Percentiles rank a stretch among this genome's conserved stretches.
Conservation (phyloP, 1,140 invertebrate genomes). For the Palaemon carinicauda region DNA sequence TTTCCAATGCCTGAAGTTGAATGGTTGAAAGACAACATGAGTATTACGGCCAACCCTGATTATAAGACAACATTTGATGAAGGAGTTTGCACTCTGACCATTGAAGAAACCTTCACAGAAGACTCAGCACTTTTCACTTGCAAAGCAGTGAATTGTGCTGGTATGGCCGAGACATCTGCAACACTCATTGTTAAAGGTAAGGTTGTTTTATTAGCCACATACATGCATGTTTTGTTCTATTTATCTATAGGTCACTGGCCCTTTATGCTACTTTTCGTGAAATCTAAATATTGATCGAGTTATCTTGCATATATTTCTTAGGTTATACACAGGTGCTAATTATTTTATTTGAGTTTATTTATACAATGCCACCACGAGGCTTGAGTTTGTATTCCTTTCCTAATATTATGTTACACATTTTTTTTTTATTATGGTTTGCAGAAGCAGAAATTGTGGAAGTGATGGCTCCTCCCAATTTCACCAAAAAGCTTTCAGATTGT, state of each 20-base stretch:
- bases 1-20: slow-evolving; percentile 70
- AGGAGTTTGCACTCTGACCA: slow-evolving; percentile 73
- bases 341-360: too few species aligned
- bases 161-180: slow-evolving; percentile 77
- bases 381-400: too few species aligned
- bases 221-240: not conserved
- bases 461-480: slow-evolving; percentile 73
- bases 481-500: slow-evolving; percentile 72
- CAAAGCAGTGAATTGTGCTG: slow-evolving; percentile 74
- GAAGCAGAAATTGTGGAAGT: slow-evolving; percentile 75
- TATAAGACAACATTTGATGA: slow-evolving; percentile 69
- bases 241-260: not conserved
- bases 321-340: too few species aligned
- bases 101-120: slow-evolving; percentile 83
- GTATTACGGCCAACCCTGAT: slow-evolving; percentile 75
- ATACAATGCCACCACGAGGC: too few species aligned
- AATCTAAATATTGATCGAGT: not conserved
- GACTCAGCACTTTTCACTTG: slow-evolving; percentile 83
- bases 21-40: slow-evolving; percentile 79
- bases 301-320: too few species aligned
- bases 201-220: not conserved
- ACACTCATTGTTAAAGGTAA: slow-evolving; percentile 78
- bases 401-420: not conserved
- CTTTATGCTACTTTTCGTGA: not conserved
- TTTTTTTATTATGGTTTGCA: slow-evolving; percentile 60